These are phyloP conservation scores for Ceratitis capitata DNA, from an alignment of 1,140 invertebrate genomes.

Conservation along the genomic window DNA sequence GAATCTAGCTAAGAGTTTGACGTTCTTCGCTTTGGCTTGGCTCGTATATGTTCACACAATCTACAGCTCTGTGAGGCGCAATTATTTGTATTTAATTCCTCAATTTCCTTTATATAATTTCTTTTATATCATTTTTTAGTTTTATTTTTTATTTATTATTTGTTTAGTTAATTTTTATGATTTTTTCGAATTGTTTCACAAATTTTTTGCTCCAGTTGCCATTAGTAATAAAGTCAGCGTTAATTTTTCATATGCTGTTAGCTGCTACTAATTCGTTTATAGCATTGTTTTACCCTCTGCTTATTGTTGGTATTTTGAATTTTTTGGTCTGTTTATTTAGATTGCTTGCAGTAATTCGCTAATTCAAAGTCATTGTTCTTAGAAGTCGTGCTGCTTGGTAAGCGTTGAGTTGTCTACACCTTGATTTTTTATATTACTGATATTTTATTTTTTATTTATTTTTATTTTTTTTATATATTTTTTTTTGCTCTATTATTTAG, in stretches of 20 bases:
- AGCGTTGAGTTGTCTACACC: background rate
- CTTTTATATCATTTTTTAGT: no score
- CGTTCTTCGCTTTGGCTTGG: background rate
- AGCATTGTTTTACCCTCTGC: background rate
- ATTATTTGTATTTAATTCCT: slow-evolving; percentile 12
- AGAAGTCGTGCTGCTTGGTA: background rate
- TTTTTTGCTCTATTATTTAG: background rate
- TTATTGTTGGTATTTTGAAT: background rate
- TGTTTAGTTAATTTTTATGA: no score
- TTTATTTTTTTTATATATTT: no score
- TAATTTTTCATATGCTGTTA: slow-evolving; percentile 16
- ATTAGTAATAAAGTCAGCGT: background rate
- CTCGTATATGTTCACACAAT: slow-evolving; percentile 13
- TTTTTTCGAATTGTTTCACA: background rate
- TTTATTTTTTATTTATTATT: no score
- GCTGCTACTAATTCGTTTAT: background rate
- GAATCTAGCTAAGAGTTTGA: no score
- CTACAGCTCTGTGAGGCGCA: background rate
- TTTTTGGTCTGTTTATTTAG: background rate
- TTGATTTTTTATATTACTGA: background rate
- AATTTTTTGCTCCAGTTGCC: background rate
- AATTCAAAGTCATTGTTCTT: slow-evolving; percentile 12
- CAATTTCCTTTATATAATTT: slow-evolving; percentile 4
- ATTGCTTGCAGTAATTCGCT: background rate
- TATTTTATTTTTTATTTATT: no score